Evolutionary conservation across 2,888 invertebrate species (phyloP), one percentile per base, ranked within the genome.

Genomic region (Lottia gigantea): DNA sequence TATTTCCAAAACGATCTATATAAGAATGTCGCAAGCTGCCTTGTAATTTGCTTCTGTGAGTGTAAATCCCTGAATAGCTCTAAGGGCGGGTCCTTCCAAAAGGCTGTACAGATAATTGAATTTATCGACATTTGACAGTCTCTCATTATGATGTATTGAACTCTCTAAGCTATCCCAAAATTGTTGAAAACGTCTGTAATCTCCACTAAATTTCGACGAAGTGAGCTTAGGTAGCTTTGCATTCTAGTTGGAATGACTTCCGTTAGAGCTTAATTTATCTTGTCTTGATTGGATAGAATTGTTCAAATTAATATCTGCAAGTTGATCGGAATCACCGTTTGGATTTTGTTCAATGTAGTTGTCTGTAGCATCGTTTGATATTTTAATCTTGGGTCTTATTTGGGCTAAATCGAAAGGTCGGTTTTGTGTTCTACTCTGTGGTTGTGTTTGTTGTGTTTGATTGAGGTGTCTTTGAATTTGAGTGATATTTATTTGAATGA

Each of bases 141-240:
- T 19, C 1, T 55, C 55, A 55, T 55, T 55, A 23, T n/a, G n/a
- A 19, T 55, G 19, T 19, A 55, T 23, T 55, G 23, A 14, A 19
- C 55, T 55, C 11, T 55, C 23, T 12, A 55, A 55, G 23, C 55
- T 55, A 4, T 55, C 55, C 55, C 55, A 55, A 55, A 55, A 55
- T 55, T 55, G 19, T 2, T 11, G n/a, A 23, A 23, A 55, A 19
- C 23, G n/a, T 23, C 6, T 55, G 55, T 19, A 55, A 19, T 55
- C 55, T 55, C 55, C 55, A 55, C 23, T 55, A 8, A 55, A 55
- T 55, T 55, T 55, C 19, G 55, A 23, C 15, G 19, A 55, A 19
- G n/a, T 55, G 15, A 55, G n/a, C 31, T 31, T 31, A 31, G 31
- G 31, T 31, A 31, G 31, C 31, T 31, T 31, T 31, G 31, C 31